Evolutionary conservation across 2,888 invertebrate species (phyloP), one percentile per base, ranked within the genome.

Genomic region (Apocheima hispidaria): DNA sequence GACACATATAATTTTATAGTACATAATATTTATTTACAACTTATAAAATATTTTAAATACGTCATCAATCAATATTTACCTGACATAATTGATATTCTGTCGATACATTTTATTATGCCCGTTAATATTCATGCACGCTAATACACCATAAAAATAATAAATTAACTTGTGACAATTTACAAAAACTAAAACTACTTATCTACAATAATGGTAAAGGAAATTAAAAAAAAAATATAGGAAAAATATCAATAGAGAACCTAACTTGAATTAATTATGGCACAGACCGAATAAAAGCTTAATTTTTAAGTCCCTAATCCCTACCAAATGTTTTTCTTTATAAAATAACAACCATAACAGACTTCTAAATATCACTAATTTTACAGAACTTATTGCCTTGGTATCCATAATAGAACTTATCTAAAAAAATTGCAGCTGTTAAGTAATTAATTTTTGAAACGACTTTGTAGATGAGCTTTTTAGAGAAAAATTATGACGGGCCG

Each of bases 91-190:
- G 14, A 54, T 40, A 21, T 38, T 35, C 44, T 50, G 48, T 51
- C 21, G 16, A 46, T 59, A 44, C 26, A 44, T 38, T 41, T 54
- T 54, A 60, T 55, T 54, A 60, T 60, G 55, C 18, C 30, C 49
- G 12, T 38, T 60, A 49, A 54, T 54, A 41, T 41, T 21, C 4
- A n/a, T n/a, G 35, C 43, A 52, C 35, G 26, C 33, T 28, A 21
- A 7, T 38, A 43, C 12, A 28, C 36, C 38, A 23, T n/a, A 43
- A 44, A 52, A 56, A 56, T 55, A 60, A 66, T 63, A 60, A 58
- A 33, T 55, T 58, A 57, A 50, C 56, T 50, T 53, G 40, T 56
- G 49, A 59, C 52, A 56, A 68, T 61, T 61, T 68, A 66, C 66
- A 66, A 36, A n/a, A 60, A 38, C 28, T 49, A 41, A 5, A 40